A percentile compares a stretch with the other conserved stretches of the same genome.
Evolutionary conservation across 2,797 vertebrate genomes (phyloP).

Genomic region (Gallinago solitaria): DNA sequence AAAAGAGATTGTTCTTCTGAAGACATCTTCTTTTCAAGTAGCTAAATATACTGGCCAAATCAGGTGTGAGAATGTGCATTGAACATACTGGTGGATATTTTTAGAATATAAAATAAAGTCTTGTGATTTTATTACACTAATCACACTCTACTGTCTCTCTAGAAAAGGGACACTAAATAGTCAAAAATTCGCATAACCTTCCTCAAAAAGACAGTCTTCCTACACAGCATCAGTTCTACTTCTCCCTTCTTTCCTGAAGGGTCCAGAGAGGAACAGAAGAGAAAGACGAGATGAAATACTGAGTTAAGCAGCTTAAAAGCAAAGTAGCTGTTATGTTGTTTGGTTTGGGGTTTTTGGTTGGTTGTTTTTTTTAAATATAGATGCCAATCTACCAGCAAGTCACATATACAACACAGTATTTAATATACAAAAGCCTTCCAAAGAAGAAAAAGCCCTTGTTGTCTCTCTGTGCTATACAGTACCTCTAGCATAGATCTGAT

Average conservation of each 20-base stretch:
- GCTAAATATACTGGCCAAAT: background rate
- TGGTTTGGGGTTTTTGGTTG: background rate
- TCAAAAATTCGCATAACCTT: background rate
- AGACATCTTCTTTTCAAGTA: background rate
- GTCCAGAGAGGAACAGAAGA: background rate
- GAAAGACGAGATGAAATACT: background rate
- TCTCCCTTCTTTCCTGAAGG: background rate
- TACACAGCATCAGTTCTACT: background rate
- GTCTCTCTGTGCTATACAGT: constrained; percentile 80
- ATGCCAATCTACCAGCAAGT: background rate
- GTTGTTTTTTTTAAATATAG: background rate
- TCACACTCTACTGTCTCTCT: background rate
- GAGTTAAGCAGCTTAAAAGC: background rate
- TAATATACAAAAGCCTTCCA: constrained; percentile 7
- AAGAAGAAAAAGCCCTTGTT: background rate
- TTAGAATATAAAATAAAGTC: background rate
- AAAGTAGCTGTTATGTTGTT: background rate
- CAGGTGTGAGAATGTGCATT: background rate
- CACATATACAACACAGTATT: background rate
- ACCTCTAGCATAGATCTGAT: constrained; percentile 96
- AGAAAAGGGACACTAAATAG: background rate
- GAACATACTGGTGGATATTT: background rate
- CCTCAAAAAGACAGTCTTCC: background rate
- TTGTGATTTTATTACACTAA: background rate
- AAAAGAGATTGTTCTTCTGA: background rate